Percentiles rank a stretch among this genome's conserved stretches.
These are phyloP conservation scores for Corydoras maculifer DNA, from an alignment of 2,113 vertebrate species.

Conservation along the genomic window DNA sequence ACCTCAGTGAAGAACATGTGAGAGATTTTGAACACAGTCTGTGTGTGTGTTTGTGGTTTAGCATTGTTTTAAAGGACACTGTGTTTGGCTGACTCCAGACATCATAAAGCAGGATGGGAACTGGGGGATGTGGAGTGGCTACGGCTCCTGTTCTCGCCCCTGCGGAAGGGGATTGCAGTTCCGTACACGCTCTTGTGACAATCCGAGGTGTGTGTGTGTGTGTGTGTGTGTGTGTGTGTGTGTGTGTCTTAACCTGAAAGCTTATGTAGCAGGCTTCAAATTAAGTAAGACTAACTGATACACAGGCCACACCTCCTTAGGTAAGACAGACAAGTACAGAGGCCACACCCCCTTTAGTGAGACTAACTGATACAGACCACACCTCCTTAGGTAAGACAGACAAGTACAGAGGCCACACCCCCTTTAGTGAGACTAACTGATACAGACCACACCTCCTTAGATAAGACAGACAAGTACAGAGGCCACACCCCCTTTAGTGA, in stretches of 20 bases:
- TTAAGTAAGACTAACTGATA: too few species aligned
- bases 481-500: too few species aligned
- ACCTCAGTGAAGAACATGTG: too few species aligned
- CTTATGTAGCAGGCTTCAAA: not conserved
- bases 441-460: too few species aligned
- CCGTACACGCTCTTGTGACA: slow-evolving; percentile 86
- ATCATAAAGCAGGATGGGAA: slow-evolving; percentile 93
- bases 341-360: too few species aligned
- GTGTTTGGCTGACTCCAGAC: slow-evolving; percentile 91
- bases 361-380: too few species aligned
- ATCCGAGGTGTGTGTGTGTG: slow-evolving; percentile 72
- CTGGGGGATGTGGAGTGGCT: slow-evolving; percentile 93
- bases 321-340: too few species aligned
- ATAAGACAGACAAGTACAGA: too few species aligned
- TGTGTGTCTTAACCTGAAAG: not conserved
- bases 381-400: too few species aligned
- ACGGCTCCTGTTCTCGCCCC: slow-evolving; percentile 85
- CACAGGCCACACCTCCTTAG: too few species aligned
- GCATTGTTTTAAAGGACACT: slow-evolving; percentile 98
- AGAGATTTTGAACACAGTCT: not conserved
- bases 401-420: too few species aligned
- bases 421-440: too few species aligned
- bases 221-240: not conserved
- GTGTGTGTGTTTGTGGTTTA: slow-evolving; percentile 45
- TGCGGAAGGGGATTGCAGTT: slow-evolving; percentile 90